Percentiles rank a stretch among this genome's conserved stretches.
Conservation (phyloP, 2,888 invertebrate species). For the Drosophila sordidula region DNA sequence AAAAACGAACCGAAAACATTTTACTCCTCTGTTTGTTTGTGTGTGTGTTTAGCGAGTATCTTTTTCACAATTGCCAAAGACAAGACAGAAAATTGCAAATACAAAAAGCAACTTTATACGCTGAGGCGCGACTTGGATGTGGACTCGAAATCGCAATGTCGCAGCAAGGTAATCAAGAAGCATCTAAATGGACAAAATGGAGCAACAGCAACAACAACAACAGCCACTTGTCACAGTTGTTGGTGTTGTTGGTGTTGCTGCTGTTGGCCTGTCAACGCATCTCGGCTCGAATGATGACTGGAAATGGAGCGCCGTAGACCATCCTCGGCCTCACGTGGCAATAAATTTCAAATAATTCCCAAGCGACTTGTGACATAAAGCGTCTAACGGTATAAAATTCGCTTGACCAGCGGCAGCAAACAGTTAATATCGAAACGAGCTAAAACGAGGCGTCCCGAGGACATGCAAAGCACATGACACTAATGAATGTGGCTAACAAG, state of each 20-base stretch:
- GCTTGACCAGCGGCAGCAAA: constrained; percentile 25
- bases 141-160: constrained; percentile 43
- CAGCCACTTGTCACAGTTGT: constrained; percentile 28
- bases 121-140: constrained; percentile 40
- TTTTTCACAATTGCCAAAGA: constrained; percentile 63
- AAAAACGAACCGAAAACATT: constrained; percentile 34
- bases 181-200: constrained; percentile 78
- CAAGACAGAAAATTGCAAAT: constrained; percentile 56
- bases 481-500: constrained; percentile 63
- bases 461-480: constrained; percentile 70
- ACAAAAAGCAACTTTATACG: constrained; percentile 59
- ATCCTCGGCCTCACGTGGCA: constrained; percentile 65
- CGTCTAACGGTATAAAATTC: constrained; percentile 46
- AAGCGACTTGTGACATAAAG: constrained; percentile 59
- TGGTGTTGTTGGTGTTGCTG: constrained; percentile 26
- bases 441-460: constrained; percentile 9
- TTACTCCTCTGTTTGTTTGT: constrained; percentile 1
- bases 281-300: constrained; percentile 54
- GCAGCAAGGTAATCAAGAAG: constrained; percentile 75
- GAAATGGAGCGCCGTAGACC: constrained; percentile 68
- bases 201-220: constrained; percentile 53
- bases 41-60: constrained; percentile 49
- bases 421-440: constrained; percentile 34
- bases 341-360: constrained; percentile 68
- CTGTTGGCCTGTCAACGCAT: constrained; percentile 68